Conservation (phyloP, 2,113 vertebrate species). For the Nothobranchius furzeri region DNA sequence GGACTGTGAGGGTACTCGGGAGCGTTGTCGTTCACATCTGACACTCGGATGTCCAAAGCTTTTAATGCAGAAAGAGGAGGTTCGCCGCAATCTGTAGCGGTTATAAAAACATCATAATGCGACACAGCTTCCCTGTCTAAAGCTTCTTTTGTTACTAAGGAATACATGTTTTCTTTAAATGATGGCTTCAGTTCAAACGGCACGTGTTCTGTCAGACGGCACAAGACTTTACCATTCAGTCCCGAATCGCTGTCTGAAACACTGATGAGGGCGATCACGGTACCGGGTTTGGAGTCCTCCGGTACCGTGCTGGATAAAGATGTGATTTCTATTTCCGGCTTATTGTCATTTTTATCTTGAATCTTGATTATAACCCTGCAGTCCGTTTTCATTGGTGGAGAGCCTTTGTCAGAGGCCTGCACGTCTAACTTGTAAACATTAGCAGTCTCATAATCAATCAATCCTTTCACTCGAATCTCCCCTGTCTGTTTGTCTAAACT, state of each 20-base stretch:
- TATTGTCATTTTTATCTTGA: slow-evolving; percentile 83
- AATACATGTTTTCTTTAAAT: slow-evolving; percentile 71
- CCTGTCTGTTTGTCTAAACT: slow-evolving; percentile 41
- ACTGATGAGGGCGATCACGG: slow-evolving; percentile 69
- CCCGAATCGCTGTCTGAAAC: slow-evolving; percentile 70
- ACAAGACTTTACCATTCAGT: slow-evolving; percentile 65
- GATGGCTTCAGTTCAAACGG: slow-evolving; percentile 74
- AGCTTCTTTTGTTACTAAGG: slow-evolving; percentile 58
- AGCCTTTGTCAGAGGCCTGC: slow-evolving; percentile 64
- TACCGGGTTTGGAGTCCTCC: slow-evolving; percentile 63
- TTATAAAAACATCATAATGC: slow-evolving; percentile 77
- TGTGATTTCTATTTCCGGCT: slow-evolving; percentile 73
- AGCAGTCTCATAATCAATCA: slow-evolving; percentile 54
- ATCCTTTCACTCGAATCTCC: slow-evolving; percentile 50
- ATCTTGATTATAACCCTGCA: slow-evolving; percentile 72
- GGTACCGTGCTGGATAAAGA: slow-evolving; percentile 62
- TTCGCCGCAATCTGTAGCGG: slow-evolving; percentile 62
- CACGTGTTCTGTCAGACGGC: slow-evolving; percentile 39
- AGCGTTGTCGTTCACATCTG: slow-evolving; percentile 71
- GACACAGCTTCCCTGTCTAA: slow-evolving; percentile 68
- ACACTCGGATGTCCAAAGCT: slow-evolving; percentile 58
- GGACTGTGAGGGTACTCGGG: slow-evolving; percentile 57
- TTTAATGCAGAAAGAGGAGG: slow-evolving; percentile 56
- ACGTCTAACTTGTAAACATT: slow-evolving; percentile 63
- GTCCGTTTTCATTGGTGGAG: slow-evolving; percentile 45